Conservation (phyloP, 2,797 vertebrate species). For the Setipinna tenuifilis region DNA sequence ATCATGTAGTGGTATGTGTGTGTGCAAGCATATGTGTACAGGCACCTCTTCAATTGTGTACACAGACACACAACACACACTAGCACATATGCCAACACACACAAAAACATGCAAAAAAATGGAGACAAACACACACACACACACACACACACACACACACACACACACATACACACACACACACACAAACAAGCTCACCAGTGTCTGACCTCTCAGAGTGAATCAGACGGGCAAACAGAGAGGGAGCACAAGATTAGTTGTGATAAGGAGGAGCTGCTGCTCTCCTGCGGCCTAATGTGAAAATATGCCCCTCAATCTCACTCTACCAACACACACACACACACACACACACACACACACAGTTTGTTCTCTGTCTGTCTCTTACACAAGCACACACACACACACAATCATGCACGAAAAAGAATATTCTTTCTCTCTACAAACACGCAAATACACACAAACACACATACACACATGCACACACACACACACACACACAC, state of each 20-base stretch:
- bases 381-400: no score
- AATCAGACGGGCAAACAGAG: constrained; percentile 55
- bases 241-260: constrained; percentile 54
- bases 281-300: constrained; percentile 64
- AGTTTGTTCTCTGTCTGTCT: background rate
- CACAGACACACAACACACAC: constrained; percentile 7
- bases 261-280: constrained; percentile 70
- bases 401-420: no score
- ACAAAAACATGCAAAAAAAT: constrained; percentile 36
- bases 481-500: no score
- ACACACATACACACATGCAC: no score
- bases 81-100: constrained; percentile 15
- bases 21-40: constrained; percentile 28
- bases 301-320: constrained; percentile 61
- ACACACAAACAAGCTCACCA: constrained; percentile 28
- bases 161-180: constrained; percentile 25
- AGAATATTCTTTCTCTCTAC: no score
- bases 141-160: constrained; percentile 26
- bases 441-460: no score
- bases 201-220: constrained; percentile 53
- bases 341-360: background rate
- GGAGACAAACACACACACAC: constrained; percentile 22
- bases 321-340: background rate
- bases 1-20: background rate
- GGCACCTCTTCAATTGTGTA: constrained; percentile 52